Base-by-base conservation (phyloP, 2,888 invertebrate species). In the Prosapia bicincta region DNA sequence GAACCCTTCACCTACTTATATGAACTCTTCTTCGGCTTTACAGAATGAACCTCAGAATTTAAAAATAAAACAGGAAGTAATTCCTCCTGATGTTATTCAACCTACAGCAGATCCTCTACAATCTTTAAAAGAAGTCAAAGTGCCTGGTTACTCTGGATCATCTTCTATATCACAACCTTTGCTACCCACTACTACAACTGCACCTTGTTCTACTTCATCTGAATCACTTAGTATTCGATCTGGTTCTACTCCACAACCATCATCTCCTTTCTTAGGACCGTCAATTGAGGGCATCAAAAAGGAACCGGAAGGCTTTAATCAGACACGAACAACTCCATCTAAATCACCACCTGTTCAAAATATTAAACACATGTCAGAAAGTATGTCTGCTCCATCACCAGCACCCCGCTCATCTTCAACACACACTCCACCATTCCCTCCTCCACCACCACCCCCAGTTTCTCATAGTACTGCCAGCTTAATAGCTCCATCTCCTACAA, bases 51-150 rank as follows among this genome's bases (percentile, higher is more conserved):
- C 92, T 7, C 91, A 92, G 82, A 92, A 92, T 83, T 85, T 92
- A 74, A 92, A 92, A 83, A 90, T 92, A 32, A 92, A 92, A 82
- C 90, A 91, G 81, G 92, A 92, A 84, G 87, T 81, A 69, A 81
- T 83, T 30, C 81, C 83, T 13, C 80, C 82, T 9, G 81, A 83
- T 77, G 80, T 81, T 54, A 72, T 80, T 66, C 77, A 81, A 13
- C 81, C 82, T 3, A 74, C 82, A 10, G 73, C 89, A 26, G 93
- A 93, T 86, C 93, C 93, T 2, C 83, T 93, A 79, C 93, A 93
- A 82, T 92, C 92, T 80, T 85, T 93, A 9, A 92, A 93, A 83
- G 93, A 93, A 84, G 93, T 93, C 0, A 93, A 93, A 87, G 92
- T 93, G 9, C 92, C 92, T 54, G 92, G 92, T 82, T 89, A 90